Percentiles rank a stretch among this genome's conserved stretches.
These are phyloP conservation scores for Cydia splendana DNA, from an alignment of 1,140 invertebrate genomes.

Conservation along the genomic window DNA sequence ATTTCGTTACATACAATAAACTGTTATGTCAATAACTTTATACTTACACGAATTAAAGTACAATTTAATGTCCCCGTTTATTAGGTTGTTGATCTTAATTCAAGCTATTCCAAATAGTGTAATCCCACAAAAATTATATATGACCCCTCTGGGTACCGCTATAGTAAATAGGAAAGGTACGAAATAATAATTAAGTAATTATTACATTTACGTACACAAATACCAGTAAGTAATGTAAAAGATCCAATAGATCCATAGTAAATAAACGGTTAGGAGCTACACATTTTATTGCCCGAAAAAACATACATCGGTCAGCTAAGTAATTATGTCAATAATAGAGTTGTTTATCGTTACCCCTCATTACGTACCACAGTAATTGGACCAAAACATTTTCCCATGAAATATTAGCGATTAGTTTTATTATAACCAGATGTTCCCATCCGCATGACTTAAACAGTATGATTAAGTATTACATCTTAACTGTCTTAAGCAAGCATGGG, in stretches of 20 bases:
- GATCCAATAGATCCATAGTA: neutral
- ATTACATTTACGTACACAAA: neutral
- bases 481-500: neutral
- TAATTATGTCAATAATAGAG: conserved; percentile 67
- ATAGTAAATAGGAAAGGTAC: neutral
- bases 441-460: conserved; percentile 36
- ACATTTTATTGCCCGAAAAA: conserved; percentile 50
- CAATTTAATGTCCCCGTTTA: neutral
- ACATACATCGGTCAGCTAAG: conserved; percentile 52
- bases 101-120: neutral
- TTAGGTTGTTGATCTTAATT: neutral
- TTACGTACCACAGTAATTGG: conserved; percentile 56
- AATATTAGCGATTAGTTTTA: conserved; percentile 41
- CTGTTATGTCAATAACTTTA: no score
- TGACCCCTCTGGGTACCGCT: neutral
- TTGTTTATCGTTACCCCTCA: conserved; percentile 53
- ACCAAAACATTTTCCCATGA: conserved; percentile 55
- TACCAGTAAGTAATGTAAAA: neutral
- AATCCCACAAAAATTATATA: neutral
- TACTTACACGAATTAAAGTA: no score
- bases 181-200: neutral
- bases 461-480: conserved; percentile 35
- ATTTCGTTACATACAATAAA: neutral
- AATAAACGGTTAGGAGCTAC: conserved; percentile 24
- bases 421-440: conserved; percentile 41